Base-by-base conservation (phyloP, 2,888 invertebrate species). In the Zygothrica quintamaculata region DNA sequence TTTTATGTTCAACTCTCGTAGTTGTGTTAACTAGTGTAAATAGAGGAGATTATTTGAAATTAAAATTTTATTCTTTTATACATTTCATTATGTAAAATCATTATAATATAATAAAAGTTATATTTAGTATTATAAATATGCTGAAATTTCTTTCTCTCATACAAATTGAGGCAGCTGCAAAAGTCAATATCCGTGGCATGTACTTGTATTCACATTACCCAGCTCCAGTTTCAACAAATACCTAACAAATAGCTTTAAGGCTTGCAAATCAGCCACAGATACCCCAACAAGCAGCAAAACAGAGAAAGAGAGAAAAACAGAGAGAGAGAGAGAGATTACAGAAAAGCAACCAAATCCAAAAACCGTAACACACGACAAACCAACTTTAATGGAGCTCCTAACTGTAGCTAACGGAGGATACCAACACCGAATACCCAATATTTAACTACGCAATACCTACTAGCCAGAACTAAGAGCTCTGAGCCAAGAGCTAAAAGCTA, bases 161-260 rank as follows among this genome's bases (percentile, higher is more conserved):
- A 50, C 36, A 29, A 25, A 5, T 39, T 48, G 25, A 15, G 53
- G 68, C 80, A 79, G 81, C 74, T 77, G 68, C 59, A 77, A 73
- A 74, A 81, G 81, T 81, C 81, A 81, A 81, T 66, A 59, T 77
- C 73, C 75, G 67, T 74, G 75, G 75, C 72, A 43, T 73, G 62
- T 73, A 39, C 34, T 31, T n/a, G 31, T 42, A 22, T n/a, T n/a
- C n/a, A 22, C 3, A 22, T 2, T 22, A 5, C 22, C 39, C 58
- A 50, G 78, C 79, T 78, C 70, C 60, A 78, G 78, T 84, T 80
- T 22, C 29, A n/a, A 29, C 29, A 29, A 29, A 59, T 81, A 66
- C 50, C 55, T 59, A 62, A 65, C 84, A 79, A 79, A 79, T 81
- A 58, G 81, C 79, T 84, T 79, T 79, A 84, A 84, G 84, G 84